Evolutionary conservation across 1,140 invertebrate genomes (phyloP), one percentile per base, ranked within the genome.

Genomic region (Rhagoletis zephyria): DNA sequence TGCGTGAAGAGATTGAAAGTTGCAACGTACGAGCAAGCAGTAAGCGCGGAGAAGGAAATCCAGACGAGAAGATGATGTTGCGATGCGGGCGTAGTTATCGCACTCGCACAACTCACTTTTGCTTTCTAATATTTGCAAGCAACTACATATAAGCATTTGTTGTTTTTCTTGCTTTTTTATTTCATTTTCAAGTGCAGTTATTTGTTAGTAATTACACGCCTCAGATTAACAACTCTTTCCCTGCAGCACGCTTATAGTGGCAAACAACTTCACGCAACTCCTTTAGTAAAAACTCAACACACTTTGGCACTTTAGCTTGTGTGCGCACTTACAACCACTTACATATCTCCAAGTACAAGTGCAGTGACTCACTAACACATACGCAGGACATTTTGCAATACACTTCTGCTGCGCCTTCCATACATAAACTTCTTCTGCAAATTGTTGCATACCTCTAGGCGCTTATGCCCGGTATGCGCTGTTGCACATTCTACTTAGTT

Each of bases 261-360:
- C 61, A 4, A 4, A 14, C 12, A 56, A 63, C 61, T 4, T 4
- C n/a, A 63, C 61, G 9, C 16, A 12, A 63, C 61, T 63, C 61
- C 61, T 63, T 63, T 14, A 63, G 61, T 10, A 56, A 56, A 56
- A 63, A 1, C 70, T 7, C 7, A 81, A 81, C 74, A 81, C 48
- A 81, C 74, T 56, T 81, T 56, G 30, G 74, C 74, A 81, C 74
- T 81, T 81, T 30, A 56, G 74, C 56, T 56, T 81, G 48, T 56
- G 48, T 56, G 74, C 48, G 51, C 74, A 81, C 74, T 56, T 81
- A 81, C 74, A 56, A 19, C 14, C 74, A 81, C 74, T 81, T 81
- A 81, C 74, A 56, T 81, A 81, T 81, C 74, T 45, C n/a, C 74
- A 81, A 81, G 74, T 51, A 48, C 74, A 81, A 81, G 74, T 81